Percentiles rank a stretch among this genome's conserved stretches.
Conservation (phyloP, 2,113 vertebrate species). For the Cricetomys ansorgei region DNA sequence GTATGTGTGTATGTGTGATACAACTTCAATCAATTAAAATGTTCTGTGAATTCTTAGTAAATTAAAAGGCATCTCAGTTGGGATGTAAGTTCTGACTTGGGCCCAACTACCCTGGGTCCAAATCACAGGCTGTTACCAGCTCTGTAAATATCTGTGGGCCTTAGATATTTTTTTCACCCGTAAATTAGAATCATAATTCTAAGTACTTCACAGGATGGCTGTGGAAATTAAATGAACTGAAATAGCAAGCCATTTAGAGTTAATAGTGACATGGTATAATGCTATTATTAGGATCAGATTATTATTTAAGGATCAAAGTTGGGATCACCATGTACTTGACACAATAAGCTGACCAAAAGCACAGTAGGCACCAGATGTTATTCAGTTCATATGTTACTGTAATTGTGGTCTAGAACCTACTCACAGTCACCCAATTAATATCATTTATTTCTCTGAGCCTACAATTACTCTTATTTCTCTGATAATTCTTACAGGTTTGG, state of each 20-base stretch:
- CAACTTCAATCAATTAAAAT: not conserved
- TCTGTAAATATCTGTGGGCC: not conserved
- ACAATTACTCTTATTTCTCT: not conserved
- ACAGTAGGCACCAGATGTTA: not conserved
- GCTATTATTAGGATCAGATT: not conserved
- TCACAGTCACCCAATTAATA: not conserved
- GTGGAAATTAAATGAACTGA: not conserved
- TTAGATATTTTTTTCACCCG: not conserved
- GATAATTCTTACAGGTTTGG: not conserved
- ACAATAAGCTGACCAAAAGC: not conserved
- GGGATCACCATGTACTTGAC: not conserved
- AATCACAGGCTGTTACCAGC: not conserved
- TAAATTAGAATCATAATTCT: not conserved
- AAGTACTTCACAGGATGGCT: not conserved
- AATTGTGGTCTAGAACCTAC: not conserved
- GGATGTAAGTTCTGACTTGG: not conserved
- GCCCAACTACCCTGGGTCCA: not conserved
- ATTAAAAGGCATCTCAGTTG: not conserved
- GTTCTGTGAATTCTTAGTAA: not conserved
- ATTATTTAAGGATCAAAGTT: conserved; percentile 12
- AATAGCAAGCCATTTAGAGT: not conserved
- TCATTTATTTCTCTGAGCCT: not conserved
- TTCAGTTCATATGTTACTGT: not conserved
- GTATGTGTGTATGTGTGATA: not conserved
- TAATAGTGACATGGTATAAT: not conserved